Evolutionary conservation across 92 coral and sea anemone genomes (phyloP), one percentile per base, ranked within the genome.

Genomic region (Galaxea fascicularis): DNA sequence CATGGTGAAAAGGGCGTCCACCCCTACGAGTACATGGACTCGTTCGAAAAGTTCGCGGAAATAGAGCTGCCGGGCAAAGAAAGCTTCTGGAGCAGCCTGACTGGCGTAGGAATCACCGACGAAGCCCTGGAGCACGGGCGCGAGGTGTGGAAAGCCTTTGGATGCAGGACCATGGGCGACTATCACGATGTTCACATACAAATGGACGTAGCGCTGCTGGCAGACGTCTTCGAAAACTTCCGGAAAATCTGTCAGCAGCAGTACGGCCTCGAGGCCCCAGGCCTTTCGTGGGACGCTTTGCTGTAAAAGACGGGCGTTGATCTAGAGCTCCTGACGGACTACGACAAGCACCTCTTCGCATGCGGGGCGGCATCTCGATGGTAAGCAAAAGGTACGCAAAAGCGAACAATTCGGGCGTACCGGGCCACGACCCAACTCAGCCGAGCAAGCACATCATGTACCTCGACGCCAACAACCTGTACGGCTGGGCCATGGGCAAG

Each of bases 401-500:
- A 53, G 59, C 59, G 15, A 53, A 53, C 18, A 53, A 53, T 18
- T 4, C 16, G 59, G 4, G 4, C 17, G 20, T 53, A 10, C 9
- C 7, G 12, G 51, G 51, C 9, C 12, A 46, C 12, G 51, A 46
- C 51, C 51, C 51, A 7, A 46, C 9, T 13, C 7, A n/a, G n/a
- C n/a, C n/a, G 18, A 15, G n/a, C n/a, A n/a, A n/a, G n/a, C n/a
- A n/a, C n/a, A n/a, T n/a, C n/a, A n/a, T n/a, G n/a, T n/a, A n/a
- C 45, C 70, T 15, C 0, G 70, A 64, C 70, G 70, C 70, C 3
- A 64, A 16, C 70, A 64, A 64, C n/a, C 70, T 5, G 25, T 64
- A n/a, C n/a, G 70, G 70, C 12, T 64, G 70, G 70, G 70, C 70
- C 20, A 64, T 64, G 70, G 22, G 28, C 15, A n/a, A 64, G 17